Evolutionary conservation across 2,888 invertebrate genomes (phyloP).

Genomic region (Silvanus unidentatus): DNA sequence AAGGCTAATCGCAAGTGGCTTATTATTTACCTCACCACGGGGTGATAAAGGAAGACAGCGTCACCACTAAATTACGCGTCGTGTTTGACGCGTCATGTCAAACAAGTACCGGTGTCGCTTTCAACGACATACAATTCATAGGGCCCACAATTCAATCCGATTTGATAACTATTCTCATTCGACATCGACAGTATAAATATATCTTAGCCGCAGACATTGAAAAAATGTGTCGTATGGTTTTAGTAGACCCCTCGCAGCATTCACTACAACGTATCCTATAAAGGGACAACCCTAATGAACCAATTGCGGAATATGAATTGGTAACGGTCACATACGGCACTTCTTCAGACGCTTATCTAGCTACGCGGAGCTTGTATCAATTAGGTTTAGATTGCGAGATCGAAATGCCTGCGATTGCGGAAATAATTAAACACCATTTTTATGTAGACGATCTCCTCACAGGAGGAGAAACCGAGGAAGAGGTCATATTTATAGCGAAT

Average conservation of each 20-base stretch:
- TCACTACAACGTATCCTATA: slow-evolving; percentile 17
- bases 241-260: slow-evolving; percentile 11
- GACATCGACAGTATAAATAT: slow-evolving; percentile 21
- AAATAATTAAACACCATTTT: slow-evolving; percentile 8
- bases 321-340: slow-evolving; percentile 16
- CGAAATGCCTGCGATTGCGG: background rate
- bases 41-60: slow-evolving; percentile 28
- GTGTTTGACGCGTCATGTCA: slow-evolving; percentile 32
- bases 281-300: slow-evolving; percentile 11
- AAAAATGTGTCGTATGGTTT: slow-evolving; percentile 25
- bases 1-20: too few species aligned
- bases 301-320: slow-evolving; percentile 14
- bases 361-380: slow-evolving; percentile 8
- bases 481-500: slow-evolving; percentile 4
- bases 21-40: slow-evolving; percentile 34
- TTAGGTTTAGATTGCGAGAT: slow-evolving; percentile 6
- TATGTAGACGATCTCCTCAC: slow-evolving; percentile 11
- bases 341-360: slow-evolving; percentile 8
- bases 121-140: slow-evolving; percentile 32
- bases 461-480: slow-evolving; percentile 1
- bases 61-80: slow-evolving; percentile 31
- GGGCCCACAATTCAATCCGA: slow-evolving; percentile 33
- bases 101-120: slow-evolving; percentile 24
- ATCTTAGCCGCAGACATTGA: slow-evolving; percentile 23
- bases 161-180: slow-evolving; percentile 26